These are phyloP conservation scores for Spilosoma lubricipeda DNA, from an alignment of 2,888 invertebrate genomes.

Conservation along the genomic window DNA sequence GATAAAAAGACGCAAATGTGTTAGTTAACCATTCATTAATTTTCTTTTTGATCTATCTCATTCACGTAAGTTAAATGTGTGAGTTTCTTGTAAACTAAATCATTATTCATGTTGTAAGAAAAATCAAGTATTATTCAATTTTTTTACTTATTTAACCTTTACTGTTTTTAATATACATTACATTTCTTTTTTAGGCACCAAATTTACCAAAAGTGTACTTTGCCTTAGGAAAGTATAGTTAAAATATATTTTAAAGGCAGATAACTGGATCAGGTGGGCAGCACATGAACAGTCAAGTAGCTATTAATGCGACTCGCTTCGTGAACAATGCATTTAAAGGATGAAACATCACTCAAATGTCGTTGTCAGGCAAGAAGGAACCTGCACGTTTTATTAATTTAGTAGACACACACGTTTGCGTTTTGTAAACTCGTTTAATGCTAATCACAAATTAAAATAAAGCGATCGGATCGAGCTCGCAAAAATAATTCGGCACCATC, in stretches of 20 bases:
- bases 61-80: not conserved
- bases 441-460: slow-evolving; percentile 66
- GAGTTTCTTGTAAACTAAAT: not conserved
- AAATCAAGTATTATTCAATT: too few species aligned
- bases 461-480: slow-evolving; percentile 61
- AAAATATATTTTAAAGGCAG: not conserved
- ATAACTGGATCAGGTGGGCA: slow-evolving; percentile 63
- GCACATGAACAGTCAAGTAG: slow-evolving; percentile 55
- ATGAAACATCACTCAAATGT: slow-evolving; percentile 66
- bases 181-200: not conserved
- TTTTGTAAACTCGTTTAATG: slow-evolving; percentile 62
- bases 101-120: too few species aligned
- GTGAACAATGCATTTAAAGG: slow-evolving; percentile 70
- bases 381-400: slow-evolving; percentile 49
- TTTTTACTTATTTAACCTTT: too few species aligned
- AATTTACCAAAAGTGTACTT: not conserved
- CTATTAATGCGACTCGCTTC: slow-evolving; percentile 78
- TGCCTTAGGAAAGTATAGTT: not conserved
- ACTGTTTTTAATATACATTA: too few species aligned
- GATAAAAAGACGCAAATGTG: too few species aligned
- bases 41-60: too few species aligned
- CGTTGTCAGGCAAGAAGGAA: slow-evolving; percentile 54
- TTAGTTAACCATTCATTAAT: too few species aligned
- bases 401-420: slow-evolving; percentile 29
- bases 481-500: slow-evolving; percentile 83